Evolutionary conservation across 2,888 invertebrate genomes (phyloP).

Genomic region (Onchidella celtica): DNA sequence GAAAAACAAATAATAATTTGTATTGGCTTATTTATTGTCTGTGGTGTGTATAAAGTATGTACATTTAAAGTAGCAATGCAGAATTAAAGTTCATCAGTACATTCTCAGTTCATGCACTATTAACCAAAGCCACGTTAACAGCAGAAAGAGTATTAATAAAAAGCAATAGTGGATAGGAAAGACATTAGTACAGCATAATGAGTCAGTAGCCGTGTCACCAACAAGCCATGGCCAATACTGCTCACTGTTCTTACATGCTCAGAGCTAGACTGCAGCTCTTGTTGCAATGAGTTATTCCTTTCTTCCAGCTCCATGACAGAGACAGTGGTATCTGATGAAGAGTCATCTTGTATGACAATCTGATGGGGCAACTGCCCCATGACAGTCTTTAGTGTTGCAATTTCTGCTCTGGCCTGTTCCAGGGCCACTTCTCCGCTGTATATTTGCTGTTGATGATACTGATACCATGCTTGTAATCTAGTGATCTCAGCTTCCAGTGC

Average conservation of each 20-base stretch:
- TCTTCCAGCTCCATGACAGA: slow-evolving; percentile 21
- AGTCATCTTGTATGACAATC: slow-evolving; percentile 38
- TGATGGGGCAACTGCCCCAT: slow-evolving; percentile 28
- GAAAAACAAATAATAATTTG: no score
- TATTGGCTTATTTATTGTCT: no score
- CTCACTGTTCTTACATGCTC: slow-evolving; percentile 33
- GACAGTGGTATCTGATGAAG: background rate
- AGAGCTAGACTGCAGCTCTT: slow-evolving; percentile 19
- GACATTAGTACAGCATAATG: slow-evolving; percentile 10
- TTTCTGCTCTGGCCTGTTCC: slow-evolving; percentile 18
- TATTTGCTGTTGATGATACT: slow-evolving; percentile 40
- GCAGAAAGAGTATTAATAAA: background rate
- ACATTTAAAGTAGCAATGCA: no score
- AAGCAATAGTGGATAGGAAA: slow-evolving; percentile 13
- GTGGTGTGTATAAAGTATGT: no score
- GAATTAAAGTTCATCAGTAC: no score
- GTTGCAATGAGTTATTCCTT: background rate
- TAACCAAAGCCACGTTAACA: slow-evolving; percentile 26
- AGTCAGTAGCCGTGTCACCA: slow-evolving; percentile 2
- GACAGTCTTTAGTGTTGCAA: background rate
- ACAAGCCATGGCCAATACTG: background rate
- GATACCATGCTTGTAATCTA: slow-evolving; percentile 39
- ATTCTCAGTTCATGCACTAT: no score
- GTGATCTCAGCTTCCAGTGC: slow-evolving; percentile 28
- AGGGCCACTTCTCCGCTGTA: slow-evolving; percentile 13